Conservation (phyloP, 2,797 vertebrate species). For the Melanotaenia nigrans region DNA sequence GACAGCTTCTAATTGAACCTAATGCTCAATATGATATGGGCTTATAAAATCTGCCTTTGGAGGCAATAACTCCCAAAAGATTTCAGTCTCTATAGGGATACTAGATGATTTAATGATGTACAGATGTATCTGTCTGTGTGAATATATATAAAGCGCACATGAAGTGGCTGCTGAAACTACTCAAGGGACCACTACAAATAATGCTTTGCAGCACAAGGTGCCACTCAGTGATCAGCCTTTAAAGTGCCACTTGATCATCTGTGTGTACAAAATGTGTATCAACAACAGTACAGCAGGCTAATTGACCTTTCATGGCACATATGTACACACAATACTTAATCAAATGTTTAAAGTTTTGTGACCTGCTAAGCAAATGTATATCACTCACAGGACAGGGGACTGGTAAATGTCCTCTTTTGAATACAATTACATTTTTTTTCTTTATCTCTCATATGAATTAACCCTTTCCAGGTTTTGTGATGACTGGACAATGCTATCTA, state of each 20-base stretch:
- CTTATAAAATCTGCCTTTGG: slow-evolving; percentile 29
- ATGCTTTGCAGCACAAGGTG: slow-evolving; percentile 43
- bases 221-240: slow-evolving; percentile 41
- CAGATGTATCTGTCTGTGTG: slow-evolving; percentile 41
- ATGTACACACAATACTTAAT: slow-evolving; percentile 35
- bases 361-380: slow-evolving; percentile 13
- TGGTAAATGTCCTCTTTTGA: slow-evolving; percentile 19
- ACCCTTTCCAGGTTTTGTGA: slow-evolving; percentile 5
- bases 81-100: slow-evolving; percentile 8
- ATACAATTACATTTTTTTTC: slow-evolving; percentile 2
- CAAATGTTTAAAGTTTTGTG: slow-evolving; percentile 26
- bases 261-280: slow-evolving; percentile 51
- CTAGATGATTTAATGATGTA: slow-evolving; percentile 14
- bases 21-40: slow-evolving; percentile 22
- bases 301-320: slow-evolving; percentile 50
- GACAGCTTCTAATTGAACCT: slow-evolving; percentile 54
- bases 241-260: slow-evolving; percentile 58
- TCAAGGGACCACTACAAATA: slow-evolving; percentile 50
- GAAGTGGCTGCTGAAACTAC: slow-evolving; percentile 43
- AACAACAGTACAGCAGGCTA: slow-evolving; percentile 46
- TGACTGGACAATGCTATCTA: slow-evolving; percentile 8
- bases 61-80: slow-evolving; percentile 27
- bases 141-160: slow-evolving; percentile 53
- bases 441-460: slow-evolving; percentile 2
- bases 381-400: slow-evolving; percentile 20